These are phyloP conservation scores for Platygyra sinensis DNA, from an alignment of 64 coral and sea anemone species.

Conservation along the genomic window DNA sequence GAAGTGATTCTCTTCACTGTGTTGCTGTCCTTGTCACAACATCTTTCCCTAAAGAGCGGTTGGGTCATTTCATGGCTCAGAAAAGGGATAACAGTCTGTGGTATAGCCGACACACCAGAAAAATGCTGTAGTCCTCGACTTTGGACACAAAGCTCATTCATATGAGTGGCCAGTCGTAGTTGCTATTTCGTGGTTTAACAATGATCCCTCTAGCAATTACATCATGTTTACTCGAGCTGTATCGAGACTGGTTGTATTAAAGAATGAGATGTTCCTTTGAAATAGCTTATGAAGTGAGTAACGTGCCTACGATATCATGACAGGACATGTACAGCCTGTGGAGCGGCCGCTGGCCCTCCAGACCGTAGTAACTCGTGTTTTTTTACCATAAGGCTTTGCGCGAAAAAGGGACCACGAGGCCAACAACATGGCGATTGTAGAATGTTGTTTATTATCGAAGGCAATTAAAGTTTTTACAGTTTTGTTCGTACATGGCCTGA, in stretches of 20 bases:
- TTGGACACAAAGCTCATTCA: conserved; percentile 17
- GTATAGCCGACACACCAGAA: neutral
- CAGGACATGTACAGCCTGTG: too few relatives aligned
- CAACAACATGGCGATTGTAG: too few relatives aligned
- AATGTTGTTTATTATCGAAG: too few relatives aligned
- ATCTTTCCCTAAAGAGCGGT: neutral
- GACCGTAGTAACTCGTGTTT: too few relatives aligned
- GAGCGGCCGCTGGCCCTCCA: too few relatives aligned
- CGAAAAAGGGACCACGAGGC: too few relatives aligned
- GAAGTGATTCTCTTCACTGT: neutral
- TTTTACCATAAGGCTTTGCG: too few relatives aligned
- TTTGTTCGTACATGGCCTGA: too few relatives aligned
- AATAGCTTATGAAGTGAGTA: neutral
- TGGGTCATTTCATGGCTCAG: neutral
- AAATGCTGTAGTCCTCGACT: neutral
- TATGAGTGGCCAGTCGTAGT: conserved; percentile 28
- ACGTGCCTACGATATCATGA: too few relatives aligned
- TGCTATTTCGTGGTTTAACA: neutral
- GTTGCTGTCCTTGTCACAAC: conserved; percentile 20
- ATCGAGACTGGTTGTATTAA: conserved; percentile 20
- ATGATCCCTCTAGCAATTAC: neutral
- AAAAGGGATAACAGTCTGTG: neutral
- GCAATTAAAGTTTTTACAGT: too few relatives aligned
- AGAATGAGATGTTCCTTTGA: neutral
- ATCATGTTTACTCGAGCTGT: conserved; percentile 33